These are phyloP conservation scores for Abrostola tripartita DNA, from an alignment of 2,888 invertebrate species.

Conservation along the genomic window DNA sequence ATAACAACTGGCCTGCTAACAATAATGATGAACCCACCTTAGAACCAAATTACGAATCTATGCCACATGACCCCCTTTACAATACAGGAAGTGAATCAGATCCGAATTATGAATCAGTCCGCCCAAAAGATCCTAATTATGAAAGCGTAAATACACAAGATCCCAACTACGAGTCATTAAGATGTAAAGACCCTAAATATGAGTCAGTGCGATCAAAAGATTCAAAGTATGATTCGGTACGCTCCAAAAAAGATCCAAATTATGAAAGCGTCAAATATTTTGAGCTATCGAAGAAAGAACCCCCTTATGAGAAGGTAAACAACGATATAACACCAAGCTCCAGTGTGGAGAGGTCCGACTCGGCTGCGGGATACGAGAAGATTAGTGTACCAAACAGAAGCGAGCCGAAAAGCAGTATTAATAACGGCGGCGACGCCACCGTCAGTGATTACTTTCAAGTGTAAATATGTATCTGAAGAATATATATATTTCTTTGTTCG, in stretches of 20 bases:
- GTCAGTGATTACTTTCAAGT: slow-evolving; percentile 86
- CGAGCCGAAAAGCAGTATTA: slow-evolving; percentile 81
- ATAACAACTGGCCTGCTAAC: slow-evolving; percentile 86
- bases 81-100: slow-evolving; percentile 92
- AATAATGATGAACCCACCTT: slow-evolving; percentile 86
- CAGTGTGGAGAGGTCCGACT: slow-evolving; percentile 77
- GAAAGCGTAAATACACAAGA: slow-evolving; percentile 91
- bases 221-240: slow-evolving; percentile 92
- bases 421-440: slow-evolving; percentile 75
- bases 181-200: slow-evolving; percentile 90
- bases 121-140: slow-evolving; percentile 90
- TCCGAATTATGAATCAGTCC: slow-evolving; percentile 91
- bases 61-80: slow-evolving; percentile 90
- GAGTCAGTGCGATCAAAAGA: slow-evolving; percentile 86
- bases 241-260: slow-evolving; percentile 90
- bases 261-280: slow-evolving; percentile 94
- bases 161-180: slow-evolving; percentile 91
- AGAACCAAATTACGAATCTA: slow-evolving; percentile 94
- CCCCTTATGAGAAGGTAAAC: slow-evolving; percentile 91
- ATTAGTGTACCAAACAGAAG: slow-evolving; percentile 76
- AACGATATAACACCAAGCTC: slow-evolving; percentile 67
- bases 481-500: slow-evolving; percentile 43
- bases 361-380: slow-evolving; percentile 80
- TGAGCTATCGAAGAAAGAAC: slow-evolving; percentile 88
- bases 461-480: slow-evolving; percentile 59